phyloP scores from a whole-genome alignment of 2,888 invertebrate genomes.

The Incurvaria masculella region DNA sequence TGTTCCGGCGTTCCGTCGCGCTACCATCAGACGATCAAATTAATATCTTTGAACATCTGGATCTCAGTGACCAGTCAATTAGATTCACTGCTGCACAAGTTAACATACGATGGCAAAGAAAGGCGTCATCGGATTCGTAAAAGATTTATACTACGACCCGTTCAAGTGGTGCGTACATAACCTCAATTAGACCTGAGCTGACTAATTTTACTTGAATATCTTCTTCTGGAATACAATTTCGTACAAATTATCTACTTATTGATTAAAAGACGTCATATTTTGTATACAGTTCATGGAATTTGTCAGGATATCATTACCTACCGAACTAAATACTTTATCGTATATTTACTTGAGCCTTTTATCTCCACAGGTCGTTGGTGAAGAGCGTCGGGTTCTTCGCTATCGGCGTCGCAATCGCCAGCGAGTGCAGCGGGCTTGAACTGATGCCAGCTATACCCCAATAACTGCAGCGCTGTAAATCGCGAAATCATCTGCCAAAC shows the following conservation, averaged over 20 bases:
- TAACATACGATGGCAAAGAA: slow-evolving; percentile 57
- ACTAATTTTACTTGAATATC: too few relatives aligned
- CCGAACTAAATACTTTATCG: background rate
- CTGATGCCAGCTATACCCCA: slow-evolving; percentile 62
- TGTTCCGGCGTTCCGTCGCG: too few relatives aligned
- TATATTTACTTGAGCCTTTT: slow-evolving; percentile 16
- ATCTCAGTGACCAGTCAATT: too few relatives aligned
- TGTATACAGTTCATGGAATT: too few relatives aligned
- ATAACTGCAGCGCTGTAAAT: slow-evolving; percentile 23
- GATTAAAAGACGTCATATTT: too few relatives aligned
- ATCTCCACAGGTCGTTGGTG: slow-evolving; percentile 69
- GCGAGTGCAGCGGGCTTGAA: slow-evolving; percentile 73
- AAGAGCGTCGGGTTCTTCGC: slow-evolving; percentile 79
- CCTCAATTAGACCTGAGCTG: too few relatives aligned
- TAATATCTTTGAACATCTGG: too few relatives aligned
- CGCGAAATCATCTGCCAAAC: background rate
- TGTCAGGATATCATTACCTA: background rate
- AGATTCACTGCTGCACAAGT: too few relatives aligned
- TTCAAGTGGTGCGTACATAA: slow-evolving; percentile 69
- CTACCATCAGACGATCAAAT: too few relatives aligned
- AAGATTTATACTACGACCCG: slow-evolving; percentile 69
- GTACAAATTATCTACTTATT: too few relatives aligned
- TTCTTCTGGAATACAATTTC: too few relatives aligned
- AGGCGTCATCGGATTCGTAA: slow-evolving; percentile 53
- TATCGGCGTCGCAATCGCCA: slow-evolving; percentile 73